Evolutionary conservation across 2,888 invertebrate species (phyloP), one percentile per base, ranked within the genome.

Genomic region (Lampropteryx suffumata): DNA sequence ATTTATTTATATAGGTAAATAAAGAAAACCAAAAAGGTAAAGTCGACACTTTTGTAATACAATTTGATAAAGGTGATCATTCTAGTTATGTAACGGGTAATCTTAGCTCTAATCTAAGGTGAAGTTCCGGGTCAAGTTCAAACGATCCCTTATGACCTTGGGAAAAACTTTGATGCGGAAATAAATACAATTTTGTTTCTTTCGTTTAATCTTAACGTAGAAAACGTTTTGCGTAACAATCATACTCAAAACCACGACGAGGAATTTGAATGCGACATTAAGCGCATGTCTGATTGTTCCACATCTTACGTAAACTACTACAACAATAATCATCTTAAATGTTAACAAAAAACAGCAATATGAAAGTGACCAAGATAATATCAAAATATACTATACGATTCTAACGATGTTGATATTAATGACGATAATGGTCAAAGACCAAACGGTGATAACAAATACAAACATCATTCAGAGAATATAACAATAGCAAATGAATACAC

Each of bases 401-500:
- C 32, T 43, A 47, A 48, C 50, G 47, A 53, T 49, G 30, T 44
- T 44, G 35, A 50, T 55, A 51, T 53, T 52, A 56, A 45, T 48
- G 42, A 55, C 33, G 45, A 62, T 62, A 59, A 64, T 59, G 50
- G 56, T 55, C 45, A 56, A 52, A 57, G 41, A 55, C 17, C 40
- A 44, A 56, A 54, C 42, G 10, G 8, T 54, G 36, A 54, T 53
- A 59, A 57, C 61, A 62, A 65, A 57, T 57, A 55, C 56, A 17
- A 17, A 17, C 61, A 69, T 58, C 62, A 66, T 59, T 72, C 63
- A 65, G 59, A 59, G 63, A 65, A 49, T 33, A 60, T 57, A 75
- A 82, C 78, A 82, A 83, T 79, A 67, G 77, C 62, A 67, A 68
- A 72, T 71, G 64, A 67, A 71, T 67, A 70, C 67, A 60, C 64